These are phyloP conservation scores for Polypterus bichir DNA, from an alignment of 2,113 vertebrate genomes.

Conservation along the genomic window DNA sequence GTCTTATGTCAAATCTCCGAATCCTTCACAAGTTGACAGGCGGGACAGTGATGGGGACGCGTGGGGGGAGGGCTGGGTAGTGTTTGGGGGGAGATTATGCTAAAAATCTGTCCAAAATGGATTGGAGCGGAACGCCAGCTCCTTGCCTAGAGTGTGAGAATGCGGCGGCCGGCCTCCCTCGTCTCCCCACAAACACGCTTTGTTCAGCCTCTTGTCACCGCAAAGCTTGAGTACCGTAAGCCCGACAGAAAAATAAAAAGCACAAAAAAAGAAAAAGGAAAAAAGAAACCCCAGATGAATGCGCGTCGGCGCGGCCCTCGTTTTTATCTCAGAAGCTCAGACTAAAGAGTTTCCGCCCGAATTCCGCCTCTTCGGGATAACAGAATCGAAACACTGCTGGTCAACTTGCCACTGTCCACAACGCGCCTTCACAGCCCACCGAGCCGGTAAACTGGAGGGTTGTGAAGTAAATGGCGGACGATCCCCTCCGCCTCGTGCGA, in stretches of 20 bases:
- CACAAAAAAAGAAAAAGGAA: slow-evolving; percentile 8
- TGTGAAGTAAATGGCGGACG: no score
- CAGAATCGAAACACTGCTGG: no score
- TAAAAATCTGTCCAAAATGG: slow-evolving; percentile 33
- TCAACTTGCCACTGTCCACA: no score
- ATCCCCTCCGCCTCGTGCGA: no score
- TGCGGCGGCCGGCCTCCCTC: slow-evolving; percentile 31
- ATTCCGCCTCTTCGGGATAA: no score
- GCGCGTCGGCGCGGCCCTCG: no score
- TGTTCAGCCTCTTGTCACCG: slow-evolving; percentile 34
- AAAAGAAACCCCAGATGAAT: not conserved
- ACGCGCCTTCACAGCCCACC: no score
- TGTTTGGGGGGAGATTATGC: slow-evolving; percentile 28
- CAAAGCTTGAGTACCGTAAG: slow-evolving; percentile 14
- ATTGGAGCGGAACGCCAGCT: slow-evolving; percentile 35
- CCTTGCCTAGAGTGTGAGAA: slow-evolving; percentile 40
- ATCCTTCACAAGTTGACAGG: slow-evolving; percentile 24
- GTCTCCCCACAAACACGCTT: slow-evolving; percentile 44
- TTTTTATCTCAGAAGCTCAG: no score
- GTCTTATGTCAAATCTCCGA: slow-evolving; percentile 23
- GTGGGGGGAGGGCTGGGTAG: not conserved
- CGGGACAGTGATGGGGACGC: slow-evolving; percentile 19
- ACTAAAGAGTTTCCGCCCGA: no score
- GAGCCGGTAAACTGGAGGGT: no score
- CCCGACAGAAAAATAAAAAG: slow-evolving; percentile 11